Conservation (phyloP, 2,888 invertebrate genomes). For the Hemistola chrysoprasaria region DNA sequence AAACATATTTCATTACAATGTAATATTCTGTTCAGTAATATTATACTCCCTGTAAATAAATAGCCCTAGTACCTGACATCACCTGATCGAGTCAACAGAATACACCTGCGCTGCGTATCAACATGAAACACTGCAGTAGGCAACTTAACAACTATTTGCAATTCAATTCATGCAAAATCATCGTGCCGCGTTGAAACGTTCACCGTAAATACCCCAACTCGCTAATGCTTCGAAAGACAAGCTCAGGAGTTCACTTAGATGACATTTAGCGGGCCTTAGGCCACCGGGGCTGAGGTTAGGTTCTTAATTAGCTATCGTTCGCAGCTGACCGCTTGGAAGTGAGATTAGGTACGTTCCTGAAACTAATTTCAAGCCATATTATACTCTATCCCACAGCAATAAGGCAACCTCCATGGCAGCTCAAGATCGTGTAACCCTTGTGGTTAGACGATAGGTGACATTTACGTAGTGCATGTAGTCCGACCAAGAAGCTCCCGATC, state of each 20-base stretch:
- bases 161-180: slow-evolving; percentile 61
- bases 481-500: slow-evolving; percentile 39
- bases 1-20: too few species aligned
- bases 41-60: neutral
- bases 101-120: slow-evolving; percentile 35
- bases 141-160: slow-evolving; percentile 56
- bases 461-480: slow-evolving; percentile 47
- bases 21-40: slow-evolving; percentile 2
- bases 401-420: slow-evolving; percentile 24
- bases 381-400: slow-evolving; percentile 26
- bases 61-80: slow-evolving; percentile 7
- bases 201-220: slow-evolving; percentile 39
- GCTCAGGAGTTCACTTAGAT: slow-evolving; percentile 64
- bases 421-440: slow-evolving; percentile 39
- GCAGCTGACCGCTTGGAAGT: slow-evolving; percentile 72
- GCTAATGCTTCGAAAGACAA: slow-evolving; percentile 57
- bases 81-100: slow-evolving; percentile 19
- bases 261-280: slow-evolving; percentile 67
- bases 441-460: slow-evolving; percentile 51
- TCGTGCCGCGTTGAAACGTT: slow-evolving; percentile 40
- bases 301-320: slow-evolving; percentile 77
- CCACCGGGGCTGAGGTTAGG: slow-evolving; percentile 64
- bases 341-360: slow-evolving; percentile 46
- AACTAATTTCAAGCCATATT: slow-evolving; percentile 24
- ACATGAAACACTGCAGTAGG: slow-evolving; percentile 40